Percentiles rank a stretch among this genome's conserved stretches.
These are phyloP conservation scores for Leptinotarsa defecta DNA, from an alignment of 1,140 invertebrate genomes.

Conservation along the genomic window DNA sequence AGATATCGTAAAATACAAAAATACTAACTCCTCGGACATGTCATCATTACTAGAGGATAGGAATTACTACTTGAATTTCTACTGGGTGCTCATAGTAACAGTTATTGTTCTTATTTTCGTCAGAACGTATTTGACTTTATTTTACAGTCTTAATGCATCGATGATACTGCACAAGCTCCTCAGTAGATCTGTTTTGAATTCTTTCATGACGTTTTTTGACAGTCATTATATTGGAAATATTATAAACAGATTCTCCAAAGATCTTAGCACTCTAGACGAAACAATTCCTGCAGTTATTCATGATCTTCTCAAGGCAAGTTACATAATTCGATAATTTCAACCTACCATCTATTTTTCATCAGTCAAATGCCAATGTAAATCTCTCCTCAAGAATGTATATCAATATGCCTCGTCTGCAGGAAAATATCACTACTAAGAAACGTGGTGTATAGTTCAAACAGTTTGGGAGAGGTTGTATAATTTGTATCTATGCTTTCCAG, in stretches of 20 bases:
- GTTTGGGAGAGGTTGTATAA: too few relatives aligned
- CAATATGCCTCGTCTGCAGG: too few relatives aligned
- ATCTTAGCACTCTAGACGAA: conserved; percentile 46
- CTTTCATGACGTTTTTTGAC: conserved; percentile 48
- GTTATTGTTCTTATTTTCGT: neutral
- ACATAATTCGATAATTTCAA: conserved; percentile 25
- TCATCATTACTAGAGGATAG: conserved; percentile 14
- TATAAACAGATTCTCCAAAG: conserved; percentile 49
- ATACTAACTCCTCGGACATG: conserved; percentile 12
- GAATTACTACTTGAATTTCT: conserved; percentile 28
- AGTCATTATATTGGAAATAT: conserved; percentile 48
- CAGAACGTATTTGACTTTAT: conserved; percentile 27
- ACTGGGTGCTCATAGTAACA: neutral
- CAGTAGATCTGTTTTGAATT: conserved; percentile 39
- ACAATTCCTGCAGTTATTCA: conserved; percentile 58
- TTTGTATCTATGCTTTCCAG: too few relatives aligned
- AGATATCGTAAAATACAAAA: neutral
- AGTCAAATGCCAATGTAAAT: conserved; percentile 59
- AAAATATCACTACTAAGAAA: too few relatives aligned
- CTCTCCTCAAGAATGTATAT: too few relatives aligned
- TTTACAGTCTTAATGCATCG: conserved; percentile 36
- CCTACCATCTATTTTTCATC: conserved; percentile 54
- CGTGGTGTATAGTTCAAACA: too few relatives aligned
- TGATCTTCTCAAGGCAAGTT: conserved; percentile 13
- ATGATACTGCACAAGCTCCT: conserved; percentile 42